phyloP scores from a whole-genome alignment of 2,888 invertebrate genomes.

The Microctonus brassicae region DNA sequence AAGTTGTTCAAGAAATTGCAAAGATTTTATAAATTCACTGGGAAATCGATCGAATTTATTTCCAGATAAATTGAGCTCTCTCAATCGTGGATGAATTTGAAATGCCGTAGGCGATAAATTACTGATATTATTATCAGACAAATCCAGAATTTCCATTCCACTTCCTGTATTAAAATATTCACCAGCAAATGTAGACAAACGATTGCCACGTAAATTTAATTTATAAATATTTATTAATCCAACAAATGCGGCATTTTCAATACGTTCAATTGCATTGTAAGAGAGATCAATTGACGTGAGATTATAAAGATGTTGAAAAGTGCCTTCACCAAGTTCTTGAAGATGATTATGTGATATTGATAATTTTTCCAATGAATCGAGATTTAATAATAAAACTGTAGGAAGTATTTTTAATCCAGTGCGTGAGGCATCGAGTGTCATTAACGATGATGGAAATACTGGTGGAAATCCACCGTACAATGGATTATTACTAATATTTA shows the following conservation, averaged over 20 bases:
- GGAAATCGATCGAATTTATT: conserved; percentile 90
- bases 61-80: conserved; percentile 78
- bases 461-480: conserved; percentile 81
- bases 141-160: conserved; percentile 83
- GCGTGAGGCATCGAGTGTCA: conserved; percentile 80
- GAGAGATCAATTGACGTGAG: conserved; percentile 83
- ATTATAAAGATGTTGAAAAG: conserved; percentile 83
- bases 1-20: conserved; percentile 83
- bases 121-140: conserved; percentile 84
- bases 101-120: conserved; percentile 89
- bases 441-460: conserved; percentile 69
- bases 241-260: conserved; percentile 82
- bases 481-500: conserved; percentile 84
- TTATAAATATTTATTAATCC: conserved; percentile 82
- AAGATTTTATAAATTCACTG: conserved; percentile 83
- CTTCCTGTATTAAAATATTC: conserved; percentile 89
- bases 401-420: conserved; percentile 82
- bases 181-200: conserved; percentile 84
- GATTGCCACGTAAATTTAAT: conserved; percentile 82
- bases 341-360: conserved; percentile 81
- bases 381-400: conserved; percentile 79
- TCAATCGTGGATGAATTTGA: conserved; percentile 84
- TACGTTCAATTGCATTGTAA: conserved; percentile 82
- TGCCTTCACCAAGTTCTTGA: conserved; percentile 80
- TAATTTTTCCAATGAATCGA: conserved; percentile 77